Percentiles rank a stretch among this genome's conserved stretches.
Evolutionary conservation across 2,888 invertebrate genomes (phyloP).

Genomic region (Abrostola tripartita): DNA sequence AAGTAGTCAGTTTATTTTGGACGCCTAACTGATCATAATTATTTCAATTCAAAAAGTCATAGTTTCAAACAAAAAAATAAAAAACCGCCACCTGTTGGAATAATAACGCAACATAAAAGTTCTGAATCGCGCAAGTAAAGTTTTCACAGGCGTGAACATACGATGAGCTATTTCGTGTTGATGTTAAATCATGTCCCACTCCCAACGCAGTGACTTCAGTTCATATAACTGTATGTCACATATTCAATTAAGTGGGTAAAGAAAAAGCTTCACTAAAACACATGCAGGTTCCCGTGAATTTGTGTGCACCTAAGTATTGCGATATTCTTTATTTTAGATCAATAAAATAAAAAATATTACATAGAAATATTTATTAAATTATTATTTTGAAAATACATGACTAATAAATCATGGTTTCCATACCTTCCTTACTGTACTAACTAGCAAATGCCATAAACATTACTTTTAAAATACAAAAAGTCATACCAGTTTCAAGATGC

Average conservation of each 20-base stretch:
- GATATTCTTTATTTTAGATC: conserved; percentile 54
- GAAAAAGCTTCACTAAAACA: conserved; percentile 77
- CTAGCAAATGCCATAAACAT: not conserved
- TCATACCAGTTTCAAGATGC: conserved; percentile 8
- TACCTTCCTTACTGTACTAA: not conserved
- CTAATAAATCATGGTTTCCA: not conserved
- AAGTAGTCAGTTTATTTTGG: no score
- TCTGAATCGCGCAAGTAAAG: conserved; percentile 22
- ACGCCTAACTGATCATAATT: no score
- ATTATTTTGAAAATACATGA: not conserved
- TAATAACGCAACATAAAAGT: not conserved
- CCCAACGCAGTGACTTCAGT: conserved; percentile 75
- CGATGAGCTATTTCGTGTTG: conserved; percentile 16
- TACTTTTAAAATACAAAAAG: conserved; percentile 28
- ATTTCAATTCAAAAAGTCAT: no score
- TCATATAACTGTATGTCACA: conserved; percentile 63
- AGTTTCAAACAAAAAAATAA: not conserved
- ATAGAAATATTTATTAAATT: not conserved
- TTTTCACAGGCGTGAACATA: conserved; percentile 15
- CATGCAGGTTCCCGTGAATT: conserved; percentile 71
- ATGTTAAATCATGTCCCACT: conserved; percentile 59
- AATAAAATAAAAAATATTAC: not conserved
- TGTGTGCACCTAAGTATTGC: conserved; percentile 80
- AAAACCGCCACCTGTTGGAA: conserved; percentile 40
- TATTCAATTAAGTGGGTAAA: conserved; percentile 68